These are phyloP conservation scores for Drosophila pectinifera DNA, from an alignment of 1,140 invertebrate genomes.

Conservation along the genomic window DNA sequence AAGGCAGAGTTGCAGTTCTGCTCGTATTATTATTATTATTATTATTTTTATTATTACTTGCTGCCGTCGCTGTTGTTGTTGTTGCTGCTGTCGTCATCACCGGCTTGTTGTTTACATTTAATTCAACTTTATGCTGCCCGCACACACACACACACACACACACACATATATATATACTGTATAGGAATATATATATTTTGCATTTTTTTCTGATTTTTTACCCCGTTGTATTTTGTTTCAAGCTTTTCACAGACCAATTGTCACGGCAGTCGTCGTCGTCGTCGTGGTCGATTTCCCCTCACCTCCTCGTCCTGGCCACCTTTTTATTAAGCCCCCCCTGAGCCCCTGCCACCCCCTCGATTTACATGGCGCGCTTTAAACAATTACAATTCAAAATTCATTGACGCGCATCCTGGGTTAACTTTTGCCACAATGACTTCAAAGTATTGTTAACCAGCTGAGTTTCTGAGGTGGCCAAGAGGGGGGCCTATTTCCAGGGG, in stretches of 20 bases:
- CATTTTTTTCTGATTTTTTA: constrained; percentile 30
- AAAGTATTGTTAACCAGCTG: constrained; percentile 65
- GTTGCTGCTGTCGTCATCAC: constrained; percentile 38
- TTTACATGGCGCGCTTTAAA: constrained; percentile 67
- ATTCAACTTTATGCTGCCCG: constrained; percentile 53
- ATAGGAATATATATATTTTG: constrained; percentile 26
- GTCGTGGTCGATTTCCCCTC: constrained; percentile 33
- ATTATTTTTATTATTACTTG: constrained; percentile 28
- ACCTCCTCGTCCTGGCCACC: neutral
- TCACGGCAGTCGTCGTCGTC: constrained; percentile 73
- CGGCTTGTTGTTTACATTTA: constrained; percentile 56
- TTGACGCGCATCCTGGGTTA: constrained; percentile 74
- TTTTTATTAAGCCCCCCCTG: neutral
- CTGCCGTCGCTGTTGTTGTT: constrained; percentile 16
- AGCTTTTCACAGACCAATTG: constrained; percentile 82
- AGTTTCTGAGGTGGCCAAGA: no score
- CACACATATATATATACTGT: no score
- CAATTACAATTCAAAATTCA: constrained; percentile 84
- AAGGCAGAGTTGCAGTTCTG: constrained; percentile 59
- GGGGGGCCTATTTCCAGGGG: neutral
- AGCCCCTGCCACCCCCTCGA: neutral
- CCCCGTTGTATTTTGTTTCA: constrained; percentile 70
- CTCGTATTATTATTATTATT: constrained; percentile 33
- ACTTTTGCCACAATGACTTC: constrained; percentile 68
- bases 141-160: neutral